These are phyloP conservation scores for Poecilia gillii DNA, from an alignment of 2,797 vertebrate species.

Conservation along the genomic window DNA sequence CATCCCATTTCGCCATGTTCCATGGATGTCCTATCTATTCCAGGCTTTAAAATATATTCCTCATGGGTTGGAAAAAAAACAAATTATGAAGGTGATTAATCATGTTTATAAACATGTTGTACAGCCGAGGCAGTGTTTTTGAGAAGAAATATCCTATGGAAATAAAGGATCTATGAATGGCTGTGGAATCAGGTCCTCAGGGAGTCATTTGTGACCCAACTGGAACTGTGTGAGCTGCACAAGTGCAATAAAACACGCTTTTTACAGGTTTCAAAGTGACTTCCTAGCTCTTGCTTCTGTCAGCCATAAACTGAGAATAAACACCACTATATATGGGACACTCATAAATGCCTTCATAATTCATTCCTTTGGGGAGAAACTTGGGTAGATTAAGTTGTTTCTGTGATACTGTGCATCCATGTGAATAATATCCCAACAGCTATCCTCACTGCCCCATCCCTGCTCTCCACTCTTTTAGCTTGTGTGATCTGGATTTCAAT, in stretches of 20 bases:
- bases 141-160: conserved; percentile 94
- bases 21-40: conserved; percentile 77
- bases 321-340: conserved; percentile 87
- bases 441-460: conserved; percentile 23
- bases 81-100: conserved; percentile 97
- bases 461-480: conserved; percentile 31
- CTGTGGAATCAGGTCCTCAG: conserved; percentile 81
- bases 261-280: conserved; percentile 94
- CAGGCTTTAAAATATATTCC: conserved; percentile 75
- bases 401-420: conserved; percentile 67
- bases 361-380: conserved; percentile 85
- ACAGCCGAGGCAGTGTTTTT: conserved; percentile 89
- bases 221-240: conserved; percentile 87
- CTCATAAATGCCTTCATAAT: conserved; percentile 92
- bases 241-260: conserved; percentile 87
- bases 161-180: conserved; percentile 94
- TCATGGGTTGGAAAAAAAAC: conserved; percentile 59
- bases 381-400: conserved; percentile 77
- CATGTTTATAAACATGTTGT: conserved; percentile 92
- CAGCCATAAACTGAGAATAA: conserved; percentile 98
- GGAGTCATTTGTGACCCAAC: conserved; percentile 90
- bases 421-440: conserved; percentile 63
- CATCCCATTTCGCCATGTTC: conserved; percentile 60
- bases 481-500: conserved; percentile 61
- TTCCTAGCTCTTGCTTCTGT: conserved; percentile 89